A percentile compares a stretch with the other conserved stretches of the same genome.
Evolutionary conservation across 2,113 vertebrate species (phyloP).

Genomic region (Istiophorus platypterus): DNA sequence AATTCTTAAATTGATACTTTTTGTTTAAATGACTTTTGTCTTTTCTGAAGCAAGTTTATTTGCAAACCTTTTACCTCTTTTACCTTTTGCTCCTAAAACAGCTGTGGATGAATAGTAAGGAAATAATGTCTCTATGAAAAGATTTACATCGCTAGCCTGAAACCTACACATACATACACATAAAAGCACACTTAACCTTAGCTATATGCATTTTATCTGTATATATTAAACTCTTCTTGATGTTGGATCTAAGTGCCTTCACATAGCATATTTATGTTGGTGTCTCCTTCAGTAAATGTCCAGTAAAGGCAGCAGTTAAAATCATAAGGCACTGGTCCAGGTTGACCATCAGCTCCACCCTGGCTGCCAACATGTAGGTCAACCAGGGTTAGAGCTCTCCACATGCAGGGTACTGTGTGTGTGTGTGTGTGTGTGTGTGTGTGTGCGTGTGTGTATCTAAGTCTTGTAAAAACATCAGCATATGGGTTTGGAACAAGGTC

Average conservation of each 20-base stretch:
- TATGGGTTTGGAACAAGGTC: slow-evolving; percentile 72
- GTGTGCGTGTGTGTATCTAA: slow-evolving; percentile 12
- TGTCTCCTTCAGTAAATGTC: slow-evolving; percentile 42
- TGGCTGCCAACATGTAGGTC: slow-evolving; percentile 67
- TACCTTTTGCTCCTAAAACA: background rate
- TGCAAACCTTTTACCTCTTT: background rate
- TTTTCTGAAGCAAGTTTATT: background rate
- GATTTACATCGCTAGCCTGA: background rate
- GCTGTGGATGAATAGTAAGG: background rate
- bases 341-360: slow-evolving; percentile 59
- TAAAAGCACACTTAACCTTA: background rate
- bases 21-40: background rate
- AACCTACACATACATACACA: background rate
- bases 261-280: slow-evolving; percentile 29
- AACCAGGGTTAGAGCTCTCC: slow-evolving; percentile 62
- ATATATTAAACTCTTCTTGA: slow-evolving; percentile 13
- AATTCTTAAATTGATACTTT: background rate
- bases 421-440: slow-evolving; percentile 39
- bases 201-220: slow-evolving; percentile 3
- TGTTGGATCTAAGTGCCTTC: slow-evolving; percentile 24
- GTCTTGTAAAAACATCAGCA: slow-evolving; percentile 77
- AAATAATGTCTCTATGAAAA: background rate
- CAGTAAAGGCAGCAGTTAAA: slow-evolving; percentile 43
- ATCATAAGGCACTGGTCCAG: slow-evolving; percentile 32
- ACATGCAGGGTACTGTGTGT: slow-evolving; percentile 27